Evolutionary conservation across 2,797 vertebrate genomes (phyloP).

Genomic region (Pogoniulus pusillus): DNA sequence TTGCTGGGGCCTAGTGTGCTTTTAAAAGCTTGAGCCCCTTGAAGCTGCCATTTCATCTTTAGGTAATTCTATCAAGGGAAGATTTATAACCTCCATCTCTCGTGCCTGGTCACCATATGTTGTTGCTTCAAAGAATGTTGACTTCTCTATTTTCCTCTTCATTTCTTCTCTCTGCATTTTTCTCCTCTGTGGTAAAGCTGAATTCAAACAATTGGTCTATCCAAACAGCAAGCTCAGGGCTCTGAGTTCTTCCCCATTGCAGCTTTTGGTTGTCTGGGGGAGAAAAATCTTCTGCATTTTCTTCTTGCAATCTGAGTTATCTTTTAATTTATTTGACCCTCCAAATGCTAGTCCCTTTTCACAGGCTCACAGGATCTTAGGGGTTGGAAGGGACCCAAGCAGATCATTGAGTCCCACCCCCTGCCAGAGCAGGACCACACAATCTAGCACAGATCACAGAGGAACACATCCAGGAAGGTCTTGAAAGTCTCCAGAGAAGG

Average conservation of each 20-base stretch:
- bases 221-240: neutral
- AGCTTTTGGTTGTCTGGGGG: neutral
- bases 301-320: neutral
- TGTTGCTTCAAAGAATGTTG: conserved; percentile 63
- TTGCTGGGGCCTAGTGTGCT: conserved; percentile 1
- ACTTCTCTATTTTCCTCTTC: conserved; percentile 53
- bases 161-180: conserved; percentile 48
- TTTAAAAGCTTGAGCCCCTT: conserved; percentile 22
- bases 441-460: no score
- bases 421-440: no score
- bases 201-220: conserved; percentile 32
- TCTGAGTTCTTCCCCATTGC: neutral
- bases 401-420: no score
- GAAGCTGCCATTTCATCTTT: conserved; percentile 49
- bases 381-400: no score
- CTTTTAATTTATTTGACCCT: neutral
- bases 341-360: no score
- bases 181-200: conserved; percentile 37
- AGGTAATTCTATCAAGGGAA: conserved; percentile 47
- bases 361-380: no score
- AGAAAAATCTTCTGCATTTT: neutral
- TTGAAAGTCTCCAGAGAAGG: no score
- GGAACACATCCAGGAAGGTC: no score
- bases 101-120: conserved; percentile 60
- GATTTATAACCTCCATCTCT: conserved; percentile 56